Base-by-base conservation (phyloP, 2,888 invertebrate genomes). In the Diabrotica balteata region DNA sequence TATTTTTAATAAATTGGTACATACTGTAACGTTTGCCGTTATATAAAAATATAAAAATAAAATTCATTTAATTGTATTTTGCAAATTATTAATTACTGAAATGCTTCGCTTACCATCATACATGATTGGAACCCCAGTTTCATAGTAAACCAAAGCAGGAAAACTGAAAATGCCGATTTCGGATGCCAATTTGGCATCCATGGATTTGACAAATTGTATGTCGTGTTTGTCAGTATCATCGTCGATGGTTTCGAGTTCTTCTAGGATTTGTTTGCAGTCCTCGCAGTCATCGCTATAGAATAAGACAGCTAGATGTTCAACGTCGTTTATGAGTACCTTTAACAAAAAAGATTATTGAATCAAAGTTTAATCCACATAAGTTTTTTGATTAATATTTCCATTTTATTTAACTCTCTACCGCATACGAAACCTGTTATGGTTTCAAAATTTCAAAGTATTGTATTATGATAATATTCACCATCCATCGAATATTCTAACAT, bases 171-270 rank as follows among this genome's bases (percentile, higher is more conserved):
- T 94, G 73, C 96, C 95, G 79, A 96, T 92, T 85, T 96, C 95
- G 58, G 95, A 92, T 3, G 96, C 96, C 72, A 95, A 84, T 81
- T 94, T 94, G 0, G 93, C 90, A 83, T 96, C 96, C 81, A 93
- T 95, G 4, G 95, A 95, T 82, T 96, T 96, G 49, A 96, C 95
- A 84, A 96, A 96, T 84, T 96, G 95, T 78, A 96, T 96, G 60
- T 94, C 95, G 79, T 95, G 93, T 80, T 95, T 91, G 79, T 96
- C 96, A 7, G 96, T 94, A 78, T 96, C 96, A 80, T 95, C 95
- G 80, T 95, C 95, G 77, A 95, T 95, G 22, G 93, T 94, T 85
- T 96, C 96, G 75, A 96, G 85, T 79, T 96, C 96, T 79, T 94
- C 93, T 58, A 96, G 86, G 76, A 96, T 91, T 74, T 91, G 91